Conservation (phyloP, 2,797 vertebrate genomes). For the Varecia variegata region DNA sequence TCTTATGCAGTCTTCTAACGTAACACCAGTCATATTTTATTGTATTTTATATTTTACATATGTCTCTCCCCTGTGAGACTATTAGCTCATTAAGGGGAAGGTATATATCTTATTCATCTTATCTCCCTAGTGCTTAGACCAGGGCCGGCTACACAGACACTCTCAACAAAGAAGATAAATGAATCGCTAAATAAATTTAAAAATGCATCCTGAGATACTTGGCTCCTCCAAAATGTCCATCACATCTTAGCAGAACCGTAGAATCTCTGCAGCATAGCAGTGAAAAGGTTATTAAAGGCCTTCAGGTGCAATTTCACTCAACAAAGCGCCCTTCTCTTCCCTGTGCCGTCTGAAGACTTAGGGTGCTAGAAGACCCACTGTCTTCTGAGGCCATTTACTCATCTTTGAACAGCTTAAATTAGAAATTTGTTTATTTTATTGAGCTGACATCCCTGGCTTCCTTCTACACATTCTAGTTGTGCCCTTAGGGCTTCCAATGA, state of each 20-base stretch:
- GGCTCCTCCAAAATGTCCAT: not conserved
- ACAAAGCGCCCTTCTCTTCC: not conserved
- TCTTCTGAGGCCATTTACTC: constrained; percentile 28
- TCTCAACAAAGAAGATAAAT: not conserved
- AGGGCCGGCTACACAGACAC: not conserved
- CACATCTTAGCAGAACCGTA: not conserved
- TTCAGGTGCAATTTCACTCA: not conserved
- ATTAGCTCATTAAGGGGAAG: not conserved
- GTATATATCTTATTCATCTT: not conserved
- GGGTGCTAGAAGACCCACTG: not conserved
- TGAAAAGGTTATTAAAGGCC: not conserved
- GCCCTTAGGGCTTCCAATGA: constrained; percentile 9
- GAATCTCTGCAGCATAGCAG: not conserved
- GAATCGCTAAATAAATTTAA: not conserved
- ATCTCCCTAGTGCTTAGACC: not conserved
- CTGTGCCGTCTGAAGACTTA: not conserved
- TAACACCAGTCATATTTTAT: not conserved
- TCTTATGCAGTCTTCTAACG: not conserved
- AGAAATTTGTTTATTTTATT: constrained; percentile 50
- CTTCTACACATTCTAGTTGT: not conserved
- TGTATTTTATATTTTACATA: not conserved
- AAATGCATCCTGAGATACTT: not conserved
- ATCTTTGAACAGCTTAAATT: constrained; percentile 24
- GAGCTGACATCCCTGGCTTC: not conserved
- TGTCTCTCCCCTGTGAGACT: not conserved